Evolutionary conservation across 2,888 invertebrate genomes (phyloP).

Genomic region (Julus scandinavius): DNA sequence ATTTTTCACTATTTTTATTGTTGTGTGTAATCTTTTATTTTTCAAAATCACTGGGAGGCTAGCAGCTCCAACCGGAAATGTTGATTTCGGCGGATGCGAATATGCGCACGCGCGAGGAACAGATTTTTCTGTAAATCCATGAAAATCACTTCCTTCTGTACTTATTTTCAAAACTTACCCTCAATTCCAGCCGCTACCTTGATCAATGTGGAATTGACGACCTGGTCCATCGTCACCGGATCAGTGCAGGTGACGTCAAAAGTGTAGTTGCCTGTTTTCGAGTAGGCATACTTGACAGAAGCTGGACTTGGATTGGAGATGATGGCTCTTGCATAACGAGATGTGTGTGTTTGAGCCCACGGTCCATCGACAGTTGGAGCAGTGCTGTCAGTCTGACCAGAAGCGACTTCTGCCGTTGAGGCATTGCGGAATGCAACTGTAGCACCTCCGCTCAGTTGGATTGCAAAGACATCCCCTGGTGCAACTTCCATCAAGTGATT

Average conservation of each 20-base stretch:
- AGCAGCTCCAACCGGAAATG: no score
- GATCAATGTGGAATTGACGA: constrained; percentile 39
- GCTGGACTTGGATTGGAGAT: constrained; percentile 41
- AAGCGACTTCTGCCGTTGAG: not conserved
- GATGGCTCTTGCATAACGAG: constrained; percentile 51
- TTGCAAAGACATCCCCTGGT: constrained; percentile 50
- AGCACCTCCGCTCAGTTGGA: constrained; percentile 12
- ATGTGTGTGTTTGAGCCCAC: not conserved
- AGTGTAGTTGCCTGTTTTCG: constrained; percentile 43
- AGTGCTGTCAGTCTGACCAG: constrained; percentile 41
- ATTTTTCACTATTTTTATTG: no score
- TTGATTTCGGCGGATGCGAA: no score
- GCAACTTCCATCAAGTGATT: not conserved
- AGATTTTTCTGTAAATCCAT: no score
- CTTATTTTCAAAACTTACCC: constrained; percentile 12
- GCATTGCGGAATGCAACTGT: constrained; percentile 48
- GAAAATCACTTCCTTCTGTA: no score
- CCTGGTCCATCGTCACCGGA: not conserved
- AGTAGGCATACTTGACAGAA: constrained; percentile 25
- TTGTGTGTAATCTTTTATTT: no score
- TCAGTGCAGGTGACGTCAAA: constrained; percentile 24
- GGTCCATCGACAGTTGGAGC: constrained; percentile 31
- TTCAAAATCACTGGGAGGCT: no score
- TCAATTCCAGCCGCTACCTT: constrained; percentile 45
- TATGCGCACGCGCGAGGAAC: no score